These are phyloP conservation scores for Pseudococcus viburni DNA, from an alignment of 2,888 invertebrate genomes.

Conservation along the genomic window DNA sequence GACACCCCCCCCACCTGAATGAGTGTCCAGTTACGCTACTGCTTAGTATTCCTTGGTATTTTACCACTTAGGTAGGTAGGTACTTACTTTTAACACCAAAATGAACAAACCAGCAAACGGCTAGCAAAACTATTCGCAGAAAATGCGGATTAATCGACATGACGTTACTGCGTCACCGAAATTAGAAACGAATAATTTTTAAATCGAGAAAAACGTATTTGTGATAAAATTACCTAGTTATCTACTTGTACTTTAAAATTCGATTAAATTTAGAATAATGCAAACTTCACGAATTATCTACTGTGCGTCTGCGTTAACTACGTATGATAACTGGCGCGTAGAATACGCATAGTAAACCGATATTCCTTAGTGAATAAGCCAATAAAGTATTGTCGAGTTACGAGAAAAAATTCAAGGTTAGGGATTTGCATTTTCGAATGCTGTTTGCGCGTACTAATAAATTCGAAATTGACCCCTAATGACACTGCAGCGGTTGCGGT, in stretches of 20 bases:
- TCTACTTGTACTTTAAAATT: background rate
- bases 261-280: background rate
- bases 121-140: background rate
- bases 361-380: background rate
- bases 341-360: background rate
- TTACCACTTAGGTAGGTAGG: background rate
- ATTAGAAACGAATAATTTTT: background rate
- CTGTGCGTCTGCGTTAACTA: background rate
- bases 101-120: background rate
- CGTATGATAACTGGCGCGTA: background rate
- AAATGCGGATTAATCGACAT: background rate
- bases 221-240: background rate
- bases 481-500: background rate
- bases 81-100: background rate
- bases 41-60: no score
- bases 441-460: background rate
- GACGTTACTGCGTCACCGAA: background rate
- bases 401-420: background rate
- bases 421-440: background rate
- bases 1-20: no score
- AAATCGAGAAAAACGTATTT: background rate
- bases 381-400: background rate
- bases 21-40: no score
- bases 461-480: background rate
- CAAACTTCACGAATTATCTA: background rate